Conservation (phyloP, 1,140 invertebrate genomes). For the silkworm (Bombyx mori) region ASM3026992v2 NC_085117.1:14259001-14259500, state of each 20-base stretch:
- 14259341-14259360: slow-evolving; percentile 60
- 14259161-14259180: slow-evolving; percentile 5
- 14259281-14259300: slow-evolving; percentile 52
- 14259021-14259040: slow-evolving; percentile 69
- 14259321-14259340: slow-evolving; percentile 60
- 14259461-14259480: slow-evolving; percentile 32
- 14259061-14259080: slow-evolving; percentile 49
- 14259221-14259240: slow-evolving; percentile 53
- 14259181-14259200: slow-evolving; percentile 21
- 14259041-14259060: slow-evolving; percentile 68
- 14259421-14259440: slow-evolving; percentile 66
- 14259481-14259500: slow-evolving; percentile 22
- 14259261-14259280: slow-evolving; percentile 66
- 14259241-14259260: slow-evolving; percentile 49
- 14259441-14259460: slow-evolving; percentile 67
- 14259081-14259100: slow-evolving; percentile 53
- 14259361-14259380: slow-evolving; percentile 66
- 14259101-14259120: slow-evolving; percentile 58
- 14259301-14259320: slow-evolving; percentile 65
- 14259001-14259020: slow-evolving; percentile 66
- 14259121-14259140: slow-evolving; percentile 21
- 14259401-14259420: slow-evolving; percentile 72
- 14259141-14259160: neutral
- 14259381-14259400: slow-evolving; percentile 66
- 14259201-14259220: slow-evolving; percentile 40